These are phyloP conservation scores for Seriola dumerili DNA, from an alignment of 2,113 vertebrate genomes.

Conservation along the genomic window DNA sequence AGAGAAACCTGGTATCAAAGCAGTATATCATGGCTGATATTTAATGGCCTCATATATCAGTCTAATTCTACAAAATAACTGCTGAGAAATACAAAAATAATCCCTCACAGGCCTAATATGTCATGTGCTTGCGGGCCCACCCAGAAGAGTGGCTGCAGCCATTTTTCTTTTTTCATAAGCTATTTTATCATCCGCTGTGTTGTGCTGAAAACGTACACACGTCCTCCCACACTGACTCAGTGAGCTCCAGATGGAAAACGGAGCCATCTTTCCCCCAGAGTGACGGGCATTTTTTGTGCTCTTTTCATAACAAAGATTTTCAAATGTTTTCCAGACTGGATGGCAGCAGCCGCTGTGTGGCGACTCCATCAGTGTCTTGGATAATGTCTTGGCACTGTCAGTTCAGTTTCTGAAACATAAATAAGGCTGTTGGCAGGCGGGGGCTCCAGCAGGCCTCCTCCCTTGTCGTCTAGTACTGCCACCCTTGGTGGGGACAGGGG, in stretches of 20 bases:
- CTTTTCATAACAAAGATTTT: constrained; percentile 82
- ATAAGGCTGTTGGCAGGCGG: constrained; percentile 67
- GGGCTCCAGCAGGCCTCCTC: constrained; percentile 14
- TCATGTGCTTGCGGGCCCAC: constrained; percentile 75
- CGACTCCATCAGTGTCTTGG: constrained; percentile 79
- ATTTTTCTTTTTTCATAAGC: constrained; percentile 67
- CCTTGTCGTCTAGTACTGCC: neutral
- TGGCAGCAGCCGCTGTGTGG: constrained; percentile 76
- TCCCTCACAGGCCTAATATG: constrained; percentile 63
- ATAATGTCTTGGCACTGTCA: constrained; percentile 85
- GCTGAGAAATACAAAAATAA: constrained; percentile 72
- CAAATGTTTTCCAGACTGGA: constrained; percentile 85
- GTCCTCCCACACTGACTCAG: constrained; percentile 65
- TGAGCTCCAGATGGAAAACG: constrained; percentile 70
- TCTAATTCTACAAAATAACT: constrained; percentile 49
- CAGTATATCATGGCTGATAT: constrained; percentile 33
- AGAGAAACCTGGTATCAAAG: constrained; percentile 37
- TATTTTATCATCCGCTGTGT: constrained; percentile 63
- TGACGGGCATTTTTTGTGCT: constrained; percentile 74
- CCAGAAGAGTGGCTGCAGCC: constrained; percentile 75
- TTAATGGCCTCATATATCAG: constrained; percentile 58
- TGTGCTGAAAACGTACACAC: constrained; percentile 64
- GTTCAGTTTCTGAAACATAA: constrained; percentile 82
- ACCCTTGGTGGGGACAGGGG: neutral
- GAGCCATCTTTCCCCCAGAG: constrained; percentile 54